These are phyloP conservation scores for Clarias fuscus DNA, from an alignment of 2,797 vertebrate genomes.

Conservation along the genomic window DNA sequence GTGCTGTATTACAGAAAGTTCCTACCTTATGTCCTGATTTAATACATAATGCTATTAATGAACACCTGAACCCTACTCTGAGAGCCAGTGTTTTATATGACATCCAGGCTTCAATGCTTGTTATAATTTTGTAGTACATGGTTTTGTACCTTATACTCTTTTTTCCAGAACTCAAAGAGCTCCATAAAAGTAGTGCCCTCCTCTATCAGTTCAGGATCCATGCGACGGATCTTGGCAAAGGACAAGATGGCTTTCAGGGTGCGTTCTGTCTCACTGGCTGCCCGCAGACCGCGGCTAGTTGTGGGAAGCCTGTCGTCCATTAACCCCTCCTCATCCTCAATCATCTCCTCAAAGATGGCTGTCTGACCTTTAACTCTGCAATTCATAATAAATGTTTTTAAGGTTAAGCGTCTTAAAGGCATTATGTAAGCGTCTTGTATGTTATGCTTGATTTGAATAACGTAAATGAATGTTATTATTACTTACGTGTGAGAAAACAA, in stretches of 20 bases:
- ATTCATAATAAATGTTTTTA: background rate
- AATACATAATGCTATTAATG: background rate
- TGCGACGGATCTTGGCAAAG: slow-evolving; percentile 87
- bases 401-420: background rate
- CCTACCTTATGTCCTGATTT: background rate
- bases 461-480: background rate
- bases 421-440: background rate
- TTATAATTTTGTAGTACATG: background rate
- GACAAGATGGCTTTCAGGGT: slow-evolving; percentile 89
- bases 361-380: slow-evolving; percentile 93
- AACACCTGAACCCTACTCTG: too few species aligned
- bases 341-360: slow-evolving; percentile 99
- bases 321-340: slow-evolving; percentile 95
- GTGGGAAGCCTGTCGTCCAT: slow-evolving; percentile 93
- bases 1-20: background rate
- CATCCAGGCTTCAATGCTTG: background rate
- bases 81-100: background rate
- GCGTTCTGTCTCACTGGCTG: slow-evolving; percentile 90
- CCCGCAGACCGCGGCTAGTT: slow-evolving; percentile 94
- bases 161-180: slow-evolving; percentile 96
- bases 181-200: slow-evolving; percentile 94
- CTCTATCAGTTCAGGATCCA: slow-evolving; percentile 84
- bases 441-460: background rate
- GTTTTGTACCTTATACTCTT: slow-evolving; percentile 91
- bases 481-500: slow-evolving; percentile 98